These are phyloP conservation scores for Catagonus wagneri DNA, from an alignment of 2,113 vertebrate genomes.

Conservation along the genomic window DNA sequence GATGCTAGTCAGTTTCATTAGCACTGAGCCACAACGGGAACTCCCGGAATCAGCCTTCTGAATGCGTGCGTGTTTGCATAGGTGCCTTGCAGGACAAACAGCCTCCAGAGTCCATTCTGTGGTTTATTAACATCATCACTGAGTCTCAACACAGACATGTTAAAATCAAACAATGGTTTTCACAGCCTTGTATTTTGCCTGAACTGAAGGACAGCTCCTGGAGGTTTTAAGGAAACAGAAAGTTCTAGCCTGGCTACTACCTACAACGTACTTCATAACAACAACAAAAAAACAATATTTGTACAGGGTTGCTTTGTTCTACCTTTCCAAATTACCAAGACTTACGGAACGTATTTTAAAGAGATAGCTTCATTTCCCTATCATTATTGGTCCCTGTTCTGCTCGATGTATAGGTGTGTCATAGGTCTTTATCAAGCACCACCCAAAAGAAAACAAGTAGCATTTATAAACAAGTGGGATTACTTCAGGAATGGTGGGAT, in stretches of 20 bases:
- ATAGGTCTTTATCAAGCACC: background rate
- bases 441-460: background rate
- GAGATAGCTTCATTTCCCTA: background rate
- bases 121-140: conserved; percentile 25
- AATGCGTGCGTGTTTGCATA: background rate
- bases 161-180: background rate
- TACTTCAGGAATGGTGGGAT: conserved; percentile 17
- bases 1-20: no score
- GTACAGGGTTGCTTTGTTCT: background rate
- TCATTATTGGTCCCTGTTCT: background rate
- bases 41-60: background rate
- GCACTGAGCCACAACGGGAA: no score
- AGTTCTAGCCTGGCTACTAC: background rate
- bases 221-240: background rate
- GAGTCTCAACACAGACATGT: conserved; percentile 7
- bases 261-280: background rate
- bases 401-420: background rate
- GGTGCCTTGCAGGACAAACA: background rate
- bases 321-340: background rate
- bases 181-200: background rate
- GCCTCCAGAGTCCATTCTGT: background rate
- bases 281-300: background rate
- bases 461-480: background rate
- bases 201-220: background rate
- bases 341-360: conserved; percentile 11